A percentile compares a stretch with the other conserved stretches of the same genome.
phyloP scores from a whole-genome alignment of 2,113 vertebrate genomes.

The Rhagologus leucostigma region DNA sequence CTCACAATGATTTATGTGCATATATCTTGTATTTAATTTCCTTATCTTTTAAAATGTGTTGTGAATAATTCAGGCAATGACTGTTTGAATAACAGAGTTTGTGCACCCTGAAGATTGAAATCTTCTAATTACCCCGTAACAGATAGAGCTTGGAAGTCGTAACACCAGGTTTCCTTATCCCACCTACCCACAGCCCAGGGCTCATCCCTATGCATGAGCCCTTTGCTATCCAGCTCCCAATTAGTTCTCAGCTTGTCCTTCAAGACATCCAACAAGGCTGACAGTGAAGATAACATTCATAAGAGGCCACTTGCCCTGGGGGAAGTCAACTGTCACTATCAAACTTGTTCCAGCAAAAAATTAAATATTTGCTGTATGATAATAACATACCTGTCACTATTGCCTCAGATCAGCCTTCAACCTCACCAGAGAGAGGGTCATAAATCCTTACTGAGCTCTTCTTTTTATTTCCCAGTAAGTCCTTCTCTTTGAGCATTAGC shows the following conservation, averaged over 20 bases:
- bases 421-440: not conserved
- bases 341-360: not conserved
- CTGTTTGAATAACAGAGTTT: not conserved
- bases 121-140: not conserved
- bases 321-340: conserved; percentile 10
- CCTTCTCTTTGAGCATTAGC: not conserved
- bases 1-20: not conserved
- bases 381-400: not conserved
- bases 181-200: not conserved
- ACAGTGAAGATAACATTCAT: conserved; percentile 15
- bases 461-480: not conserved
- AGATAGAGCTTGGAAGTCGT: not conserved
- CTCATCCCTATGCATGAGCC: not conserved
- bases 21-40: not conserved
- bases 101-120: not conserved
- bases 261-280: not conserved
- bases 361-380: not conserved
- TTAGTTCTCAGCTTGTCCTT: conserved; percentile 27
- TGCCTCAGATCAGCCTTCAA: not conserved
- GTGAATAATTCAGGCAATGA: conserved; percentile 9
- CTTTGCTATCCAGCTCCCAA: not conserved
- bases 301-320: not conserved
- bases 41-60: conserved; percentile 3
- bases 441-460: not conserved
- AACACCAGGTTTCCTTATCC: not conserved